These are phyloP conservation scores for Cottoperca gobio DNA, from an alignment of 2,797 vertebrate species.

Conservation along the genomic window DNA sequence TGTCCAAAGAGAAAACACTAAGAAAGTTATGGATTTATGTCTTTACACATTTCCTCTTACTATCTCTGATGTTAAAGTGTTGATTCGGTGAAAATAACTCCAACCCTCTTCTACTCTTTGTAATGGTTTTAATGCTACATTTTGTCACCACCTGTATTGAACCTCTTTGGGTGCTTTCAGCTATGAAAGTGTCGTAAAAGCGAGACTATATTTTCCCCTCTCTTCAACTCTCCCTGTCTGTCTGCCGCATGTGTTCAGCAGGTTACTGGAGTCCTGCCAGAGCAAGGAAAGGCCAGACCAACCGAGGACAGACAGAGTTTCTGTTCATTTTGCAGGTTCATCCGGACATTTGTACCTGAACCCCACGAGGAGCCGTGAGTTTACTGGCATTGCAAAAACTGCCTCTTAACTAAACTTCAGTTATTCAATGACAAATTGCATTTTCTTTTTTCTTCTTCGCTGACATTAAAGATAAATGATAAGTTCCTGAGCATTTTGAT, in stretches of 20 bases:
- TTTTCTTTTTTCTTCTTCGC: background rate
- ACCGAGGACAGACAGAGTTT: slow-evolving; percentile 7
- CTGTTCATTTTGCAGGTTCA: slow-evolving; percentile 6
- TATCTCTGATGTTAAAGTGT: background rate
- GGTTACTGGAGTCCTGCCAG: slow-evolving; percentile 64
- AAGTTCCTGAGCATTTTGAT: background rate
- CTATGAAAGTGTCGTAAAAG: slow-evolving; percentile 7
- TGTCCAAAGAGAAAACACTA: slow-evolving; percentile 2
- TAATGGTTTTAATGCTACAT: slow-evolving; percentile 19
- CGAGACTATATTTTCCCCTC: slow-evolving; percentile 33
- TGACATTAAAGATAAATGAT: background rate
- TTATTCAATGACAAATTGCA: background rate
- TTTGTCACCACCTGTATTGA: slow-evolving; percentile 14
- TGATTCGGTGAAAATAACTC: slow-evolving; percentile 16
- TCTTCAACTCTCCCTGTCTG: slow-evolving; percentile 14
- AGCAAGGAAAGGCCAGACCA: slow-evolving; percentile 24
- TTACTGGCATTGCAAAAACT: slow-evolving; percentile 29
- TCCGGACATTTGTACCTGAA: background rate
- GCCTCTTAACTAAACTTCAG: slow-evolving; percentile 13
- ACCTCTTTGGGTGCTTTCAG: slow-evolving; percentile 3
- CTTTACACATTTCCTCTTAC: background rate
- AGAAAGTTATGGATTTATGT: slow-evolving; percentile 8
- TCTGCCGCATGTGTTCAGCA: slow-evolving; percentile 62
- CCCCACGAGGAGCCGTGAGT: background rate
- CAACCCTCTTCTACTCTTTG: background rate